Evolutionary conservation across 2,113 vertebrate genomes (phyloP).

Genomic region (Alosa alosa): DNA sequence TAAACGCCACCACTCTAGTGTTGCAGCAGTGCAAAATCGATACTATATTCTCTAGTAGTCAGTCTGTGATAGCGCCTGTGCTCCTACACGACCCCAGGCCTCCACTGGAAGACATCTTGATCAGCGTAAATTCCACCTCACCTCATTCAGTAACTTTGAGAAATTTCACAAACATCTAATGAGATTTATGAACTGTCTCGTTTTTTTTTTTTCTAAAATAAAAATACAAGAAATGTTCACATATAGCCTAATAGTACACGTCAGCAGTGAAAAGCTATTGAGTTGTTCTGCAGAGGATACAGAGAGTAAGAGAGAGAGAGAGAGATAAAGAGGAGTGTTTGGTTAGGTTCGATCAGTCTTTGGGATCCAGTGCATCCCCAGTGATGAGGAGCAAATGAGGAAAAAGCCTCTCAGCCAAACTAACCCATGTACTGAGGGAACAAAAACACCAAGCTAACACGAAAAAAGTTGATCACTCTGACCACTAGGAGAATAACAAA

Average conservation of each 20-base stretch:
- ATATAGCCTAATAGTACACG: not conserved
- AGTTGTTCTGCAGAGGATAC: not conserved
- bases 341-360: constrained; percentile 2
- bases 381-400: not conserved
- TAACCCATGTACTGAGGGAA: not conserved
- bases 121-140: not conserved
- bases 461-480: not conserved
- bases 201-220: not conserved
- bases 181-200: not conserved
- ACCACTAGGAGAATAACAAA: constrained; percentile 18
- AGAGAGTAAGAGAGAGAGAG: not conserved
- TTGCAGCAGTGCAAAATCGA: not conserved
- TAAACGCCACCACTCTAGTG: not conserved
- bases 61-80: not conserved
- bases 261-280: constrained; percentile 15
- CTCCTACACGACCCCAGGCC: not conserved
- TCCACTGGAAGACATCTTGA: constrained; percentile 17
- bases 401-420: not conserved
- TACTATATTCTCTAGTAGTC: not conserved
- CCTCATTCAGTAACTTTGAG: not conserved
- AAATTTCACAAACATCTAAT: not conserved
- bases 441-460: constrained; percentile 9
- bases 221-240: not conserved
- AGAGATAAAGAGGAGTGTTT: not conserved
- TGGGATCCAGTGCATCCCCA: constrained; percentile 9